Conservation (phyloP, 2,888 invertebrate genomes). For the Macropis europaea region DNA sequence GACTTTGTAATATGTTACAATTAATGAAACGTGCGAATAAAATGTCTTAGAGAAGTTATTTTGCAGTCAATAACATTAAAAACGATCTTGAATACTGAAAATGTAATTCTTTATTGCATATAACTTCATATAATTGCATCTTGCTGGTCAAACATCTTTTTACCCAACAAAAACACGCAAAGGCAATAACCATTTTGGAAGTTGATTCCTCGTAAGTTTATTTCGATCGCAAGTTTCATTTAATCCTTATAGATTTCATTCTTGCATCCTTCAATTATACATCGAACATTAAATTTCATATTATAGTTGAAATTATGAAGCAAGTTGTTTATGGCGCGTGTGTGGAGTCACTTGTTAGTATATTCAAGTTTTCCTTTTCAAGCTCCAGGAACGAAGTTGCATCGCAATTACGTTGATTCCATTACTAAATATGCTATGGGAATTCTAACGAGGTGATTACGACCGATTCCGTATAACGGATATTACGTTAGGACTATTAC, state of each 20-base stretch:
- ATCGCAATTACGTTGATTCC: neutral
- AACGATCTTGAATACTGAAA: too few species aligned
- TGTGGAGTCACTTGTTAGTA: too few species aligned
- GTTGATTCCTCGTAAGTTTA: too few species aligned
- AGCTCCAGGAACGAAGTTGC: neutral
- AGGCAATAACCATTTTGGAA: too few species aligned
- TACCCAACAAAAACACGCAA: too few species aligned
- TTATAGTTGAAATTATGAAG: neutral
- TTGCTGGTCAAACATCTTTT: too few species aligned
- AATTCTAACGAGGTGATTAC: neutral
- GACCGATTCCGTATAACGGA: neutral
- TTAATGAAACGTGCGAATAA: too few species aligned
- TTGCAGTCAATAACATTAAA: too few species aligned
- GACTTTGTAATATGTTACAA: too few species aligned
- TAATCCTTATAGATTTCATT: neutral
- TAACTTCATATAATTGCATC: too few species aligned
- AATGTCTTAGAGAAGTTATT: too few species aligned
- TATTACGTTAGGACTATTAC: conserved; percentile 6
- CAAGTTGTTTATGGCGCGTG: neutral
- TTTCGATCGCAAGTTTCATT: neutral
- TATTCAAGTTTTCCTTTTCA: neutral
- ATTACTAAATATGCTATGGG: neutral
- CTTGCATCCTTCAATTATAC: neutral
- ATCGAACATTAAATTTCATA: neutral
- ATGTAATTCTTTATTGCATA: too few species aligned